Percentiles rank a stretch among this genome's conserved stretches.
These are phyloP conservation scores for Montipora capitata DNA, from an alignment of 92 coral and sea anemone genomes.

Conservation along the genomic window DNA sequence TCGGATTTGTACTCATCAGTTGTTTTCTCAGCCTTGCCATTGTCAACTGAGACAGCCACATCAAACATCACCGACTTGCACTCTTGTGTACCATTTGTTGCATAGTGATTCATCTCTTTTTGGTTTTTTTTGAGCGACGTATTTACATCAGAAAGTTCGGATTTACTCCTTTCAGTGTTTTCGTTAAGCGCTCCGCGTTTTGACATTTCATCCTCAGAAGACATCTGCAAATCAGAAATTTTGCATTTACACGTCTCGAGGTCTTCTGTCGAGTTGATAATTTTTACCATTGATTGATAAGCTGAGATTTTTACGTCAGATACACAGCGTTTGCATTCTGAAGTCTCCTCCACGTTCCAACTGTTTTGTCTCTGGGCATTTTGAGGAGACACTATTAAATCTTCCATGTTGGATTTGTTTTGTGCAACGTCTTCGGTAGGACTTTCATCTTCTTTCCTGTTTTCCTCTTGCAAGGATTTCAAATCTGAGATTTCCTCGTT, in stretches of 20 bases:
- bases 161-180: background rate
- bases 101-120: background rate
- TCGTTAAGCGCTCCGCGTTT: constrained; percentile 7
- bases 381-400: background rate
- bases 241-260: constrained; percentile 14
- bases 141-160: constrained; percentile 14
- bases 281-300: no score
- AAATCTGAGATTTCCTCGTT: constrained; percentile 20
- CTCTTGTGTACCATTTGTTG: background rate
- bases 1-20: background rate
- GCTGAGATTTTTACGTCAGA: no score
- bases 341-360: no score
- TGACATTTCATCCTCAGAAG: constrained; percentile 6
- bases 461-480: constrained; percentile 17
- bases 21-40: background rate
- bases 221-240: constrained; percentile 39
- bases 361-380: background rate
- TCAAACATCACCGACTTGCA: background rate
- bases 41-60: no score
- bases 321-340: no score
- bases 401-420: constrained; percentile 12
- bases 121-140: background rate
- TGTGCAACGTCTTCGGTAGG: background rate
- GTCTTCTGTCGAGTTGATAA: background rate
- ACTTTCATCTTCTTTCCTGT: constrained; percentile 2